Base-by-base conservation (phyloP, 1,140 invertebrate species). In the Drosophila chauvacae region DNA sequence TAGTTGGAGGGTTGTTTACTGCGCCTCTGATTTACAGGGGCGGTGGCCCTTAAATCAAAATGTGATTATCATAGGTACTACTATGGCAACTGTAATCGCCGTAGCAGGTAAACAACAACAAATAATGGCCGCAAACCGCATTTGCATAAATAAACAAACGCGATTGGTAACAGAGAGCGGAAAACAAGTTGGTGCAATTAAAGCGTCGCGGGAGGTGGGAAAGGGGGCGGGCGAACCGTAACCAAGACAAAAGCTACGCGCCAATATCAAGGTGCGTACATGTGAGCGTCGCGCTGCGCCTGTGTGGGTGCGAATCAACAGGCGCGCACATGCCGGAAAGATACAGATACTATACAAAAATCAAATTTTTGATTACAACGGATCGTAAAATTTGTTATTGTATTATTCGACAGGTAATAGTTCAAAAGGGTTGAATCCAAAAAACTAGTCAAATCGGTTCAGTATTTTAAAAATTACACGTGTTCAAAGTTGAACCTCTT, bases 221-320 rank as follows among this genome's bases (percentile, higher is more conserved):
- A 42, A 66, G 48, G 47, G 60, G 63, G 64, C 11, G 20, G 44
- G 58, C 59, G 58, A 59, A 73, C 23, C 58, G 56, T 51, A 45
- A 53, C 63, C 41, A 76, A 64, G 75, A 64, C 72, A 59, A 70
- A 65, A 51, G 39, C 47, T 56, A 33, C 58, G 66, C 57, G 47
- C 57, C 33, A 71, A 78, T 23, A 41, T 23, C 23, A 23, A 33
- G 16, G 53, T 42, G 53, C 16, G 53, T 59, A 6, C 47, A 1
- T 35, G 66, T 57, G 55, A n/a, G 59, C 33, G 28, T 9, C 66
- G 64, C 71, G 26, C 57, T 56, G 66, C 62, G 66, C 56, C 72
- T 48, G 71, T 77, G 60, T 71, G 83, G 57, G 72, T 81, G 56
- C 58, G 47, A 30, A 83, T 81, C 73, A 84, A 84, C 84, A 87